Percentiles rank a stretch among this genome's conserved stretches.
phyloP scores from a whole-genome alignment of 1,140 invertebrate genomes.

The Pseudomyrmex cubaensis region DNA sequence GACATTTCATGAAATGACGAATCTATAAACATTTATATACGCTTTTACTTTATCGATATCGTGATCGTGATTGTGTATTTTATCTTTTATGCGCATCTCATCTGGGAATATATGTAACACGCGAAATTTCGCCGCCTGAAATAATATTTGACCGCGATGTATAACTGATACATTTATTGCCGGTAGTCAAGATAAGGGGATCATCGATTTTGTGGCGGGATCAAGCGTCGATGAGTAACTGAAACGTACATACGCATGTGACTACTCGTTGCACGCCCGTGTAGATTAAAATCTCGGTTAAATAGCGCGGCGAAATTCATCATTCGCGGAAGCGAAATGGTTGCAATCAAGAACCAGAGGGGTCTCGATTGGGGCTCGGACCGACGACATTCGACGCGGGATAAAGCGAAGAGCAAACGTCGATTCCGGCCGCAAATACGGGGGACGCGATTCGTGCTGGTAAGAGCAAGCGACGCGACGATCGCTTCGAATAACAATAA shows the following conservation, averaged over 20 bases:
- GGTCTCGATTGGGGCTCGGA: background rate
- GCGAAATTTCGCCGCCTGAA: background rate
- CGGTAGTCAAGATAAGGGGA: constrained; percentile 16
- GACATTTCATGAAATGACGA: too few species aligned
- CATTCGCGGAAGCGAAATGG: background rate
- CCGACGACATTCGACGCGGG: background rate
- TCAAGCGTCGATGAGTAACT: background rate
- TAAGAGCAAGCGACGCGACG: background rate
- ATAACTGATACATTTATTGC: background rate
- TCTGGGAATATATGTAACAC: background rate
- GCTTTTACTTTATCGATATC: background rate
- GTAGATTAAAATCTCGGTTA: constrained; percentile 12
- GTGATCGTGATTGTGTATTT: background rate
- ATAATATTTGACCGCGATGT: constrained; percentile 12
- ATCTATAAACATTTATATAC: too few species aligned
- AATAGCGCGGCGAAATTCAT: constrained; percentile 43
- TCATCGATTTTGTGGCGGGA: background rate
- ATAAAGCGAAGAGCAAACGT: constrained; percentile 31
- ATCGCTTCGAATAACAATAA: constrained; percentile 53
- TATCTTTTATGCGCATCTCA: background rate
- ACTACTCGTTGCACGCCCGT: constrained; percentile 22
- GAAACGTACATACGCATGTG: background rate
- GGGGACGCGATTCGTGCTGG: background rate
- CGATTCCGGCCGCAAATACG: constrained; percentile 31
- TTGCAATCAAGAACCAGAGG: constrained; percentile 2